Conservation (phyloP, 2,113 vertebrate genomes). For the Kryptolebias marmoratus region DNA sequence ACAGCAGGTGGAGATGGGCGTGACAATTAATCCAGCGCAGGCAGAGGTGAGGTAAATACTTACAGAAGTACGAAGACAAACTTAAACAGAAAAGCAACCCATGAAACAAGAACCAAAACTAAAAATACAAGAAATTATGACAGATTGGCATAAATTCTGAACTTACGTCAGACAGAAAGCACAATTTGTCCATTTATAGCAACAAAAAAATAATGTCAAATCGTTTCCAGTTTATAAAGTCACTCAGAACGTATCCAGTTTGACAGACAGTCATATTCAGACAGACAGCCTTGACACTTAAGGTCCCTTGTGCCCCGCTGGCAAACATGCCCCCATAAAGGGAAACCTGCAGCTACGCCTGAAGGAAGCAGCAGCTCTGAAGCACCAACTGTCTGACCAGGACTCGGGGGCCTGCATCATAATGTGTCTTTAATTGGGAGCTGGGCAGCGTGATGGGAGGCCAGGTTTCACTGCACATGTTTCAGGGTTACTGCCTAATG, state of each 20-base stretch:
- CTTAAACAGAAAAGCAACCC: too few relatives aligned
- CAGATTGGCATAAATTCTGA: too few relatives aligned
- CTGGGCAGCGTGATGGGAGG: slow-evolving; percentile 42
- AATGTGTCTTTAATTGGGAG: slow-evolving; percentile 72
- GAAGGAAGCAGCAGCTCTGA: slow-evolving; percentile 38
- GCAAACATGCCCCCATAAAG: slow-evolving; percentile 41
- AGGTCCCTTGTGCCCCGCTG: slow-evolving; percentile 15
- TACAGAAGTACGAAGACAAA: too few relatives aligned
- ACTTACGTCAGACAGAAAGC: too few relatives aligned
- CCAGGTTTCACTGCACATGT: slow-evolving; percentile 69
- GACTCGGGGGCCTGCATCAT: slow-evolving; percentile 39
- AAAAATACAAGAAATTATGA: too few relatives aligned
- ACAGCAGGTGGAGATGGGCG: too few relatives aligned
- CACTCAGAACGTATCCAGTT: background rate
- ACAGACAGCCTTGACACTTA: slow-evolving; percentile 21
- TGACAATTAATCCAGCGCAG: too few relatives aligned
- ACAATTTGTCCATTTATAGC: too few relatives aligned
- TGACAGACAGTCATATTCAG: slow-evolving; percentile 26
- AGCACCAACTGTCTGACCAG: slow-evolving; percentile 40
- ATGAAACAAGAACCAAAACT: too few relatives aligned
- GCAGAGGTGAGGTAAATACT: too few relatives aligned
- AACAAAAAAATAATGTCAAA: too few relatives aligned
- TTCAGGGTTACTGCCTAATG: slow-evolving; percentile 60
- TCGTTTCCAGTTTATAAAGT: background rate
- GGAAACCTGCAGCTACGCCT: slow-evolving; percentile 44